Evolutionary conservation across 2,113 vertebrate species (phyloP), one percentile per base, ranked within the genome.

Genomic region (Chionomys nivalis): DNA sequence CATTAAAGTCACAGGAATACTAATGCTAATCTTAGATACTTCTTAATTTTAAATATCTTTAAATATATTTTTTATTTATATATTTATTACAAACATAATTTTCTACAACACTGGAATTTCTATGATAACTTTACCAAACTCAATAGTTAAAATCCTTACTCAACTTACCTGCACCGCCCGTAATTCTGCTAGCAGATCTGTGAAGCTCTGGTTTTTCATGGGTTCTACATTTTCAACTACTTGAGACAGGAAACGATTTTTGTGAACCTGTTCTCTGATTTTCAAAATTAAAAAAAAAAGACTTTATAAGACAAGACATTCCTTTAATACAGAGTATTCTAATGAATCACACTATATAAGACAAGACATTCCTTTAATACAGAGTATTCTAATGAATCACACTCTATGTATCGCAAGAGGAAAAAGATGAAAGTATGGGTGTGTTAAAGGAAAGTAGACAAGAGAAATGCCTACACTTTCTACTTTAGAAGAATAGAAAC

Each of bases 121-220:
- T 93, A 70, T 55, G 88, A 72, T 83, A 82, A 88, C 68, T 95
- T 95, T 78, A 85, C 66, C 88, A 78, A 87, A 1, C 9, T 4
- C 49, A 79, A 72, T 33, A 79, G 47, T 95, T 82, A 93, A 91
- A 90, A 89, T 92, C 9, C 19, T 91, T 70, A 85, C n/a, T 21
- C 33, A 55, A 72, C 81, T 96, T 96, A 99, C 99, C 99, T 99
- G 99, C 85, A 98, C 98, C n/a, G 83, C 33, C 73, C 98, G 98
- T 73, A 99, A 98, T 94, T 99, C 99, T 96, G 96, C 97, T 87
- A 99, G 94, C 91, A 99, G 23, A 76, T 99, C 99, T 94, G 99
- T 98, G 76, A 98, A 98, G 87, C 70, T 98, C 87, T 97, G 98
- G 86, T 97, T 98, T 96, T 98, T 98, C 95, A 92, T 93, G 97